Percentiles rank a stretch among this genome's conserved stretches.
These are phyloP conservation scores for Pyrochroa serraticornis DNA, from an alignment of 2,888 invertebrate species.

Conservation along the genomic window DNA sequence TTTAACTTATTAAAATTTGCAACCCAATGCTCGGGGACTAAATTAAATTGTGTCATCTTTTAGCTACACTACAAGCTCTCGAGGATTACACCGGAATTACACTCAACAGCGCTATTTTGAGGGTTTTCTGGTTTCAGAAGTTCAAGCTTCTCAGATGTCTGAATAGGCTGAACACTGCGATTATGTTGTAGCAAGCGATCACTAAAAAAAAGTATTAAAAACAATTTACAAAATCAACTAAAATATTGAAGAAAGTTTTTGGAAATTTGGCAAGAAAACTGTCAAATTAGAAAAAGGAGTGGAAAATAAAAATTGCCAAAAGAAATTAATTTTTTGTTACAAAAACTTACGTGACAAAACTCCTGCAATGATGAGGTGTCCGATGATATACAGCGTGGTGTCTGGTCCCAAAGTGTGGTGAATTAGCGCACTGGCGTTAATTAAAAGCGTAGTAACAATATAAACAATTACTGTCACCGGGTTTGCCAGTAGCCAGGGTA, in stretches of 20 bases:
- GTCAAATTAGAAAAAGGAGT: too few relatives aligned
- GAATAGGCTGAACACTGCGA: slow-evolving; percentile 50
- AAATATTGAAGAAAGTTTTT: too few relatives aligned
- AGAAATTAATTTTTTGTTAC: too few relatives aligned
- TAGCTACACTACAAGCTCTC: not conserved
- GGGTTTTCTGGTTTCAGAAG: slow-evolving; percentile 41
- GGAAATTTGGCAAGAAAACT: too few relatives aligned
- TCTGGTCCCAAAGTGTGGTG: slow-evolving; percentile 45
- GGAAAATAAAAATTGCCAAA: too few relatives aligned
- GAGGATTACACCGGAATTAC: not conserved
- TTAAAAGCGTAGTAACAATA: slow-evolving; percentile 47
- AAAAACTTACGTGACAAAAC: slow-evolving; percentile 47
- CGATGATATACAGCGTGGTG: slow-evolving; percentile 46
- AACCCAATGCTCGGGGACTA: too few relatives aligned
- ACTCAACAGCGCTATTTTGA: not conserved
- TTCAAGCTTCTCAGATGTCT: slow-evolving; percentile 52
- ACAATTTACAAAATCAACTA: too few relatives aligned
- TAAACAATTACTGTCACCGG: slow-evolving; percentile 48
- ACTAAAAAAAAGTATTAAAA: slow-evolving; percentile 44
- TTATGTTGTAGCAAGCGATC: slow-evolving; percentile 48
- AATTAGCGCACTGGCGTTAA: too few relatives aligned
- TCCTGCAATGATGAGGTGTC: slow-evolving; percentile 47
- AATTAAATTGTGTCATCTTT: too few relatives aligned
- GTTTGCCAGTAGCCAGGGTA: slow-evolving; percentile 53
- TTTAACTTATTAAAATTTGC: too few relatives aligned